Evolutionary conservation across 2,113 vertebrate genomes (phyloP).

Genomic region (Sitta europaea): DNA sequence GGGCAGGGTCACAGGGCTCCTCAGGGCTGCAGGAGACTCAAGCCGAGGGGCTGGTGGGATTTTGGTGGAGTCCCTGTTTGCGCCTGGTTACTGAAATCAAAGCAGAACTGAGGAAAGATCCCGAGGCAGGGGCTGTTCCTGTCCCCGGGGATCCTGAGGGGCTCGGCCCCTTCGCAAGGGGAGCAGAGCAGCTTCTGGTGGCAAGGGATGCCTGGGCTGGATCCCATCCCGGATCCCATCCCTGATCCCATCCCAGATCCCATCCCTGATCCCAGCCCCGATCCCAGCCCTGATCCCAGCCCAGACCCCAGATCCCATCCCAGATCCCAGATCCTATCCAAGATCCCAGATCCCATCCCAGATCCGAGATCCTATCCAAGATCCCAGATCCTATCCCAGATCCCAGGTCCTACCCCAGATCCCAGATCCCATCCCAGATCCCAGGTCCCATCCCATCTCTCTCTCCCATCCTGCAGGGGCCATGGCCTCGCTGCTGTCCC

Average conservation of each 20-base stretch:
- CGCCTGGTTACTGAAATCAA: not conserved
- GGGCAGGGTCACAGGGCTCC: not conserved
- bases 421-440: not conserved
- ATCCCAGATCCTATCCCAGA: not conserved
- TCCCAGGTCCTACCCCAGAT: not conserved
- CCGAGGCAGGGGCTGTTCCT: not conserved
- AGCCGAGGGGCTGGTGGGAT: not conserved
- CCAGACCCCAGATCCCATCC: too few species aligned
- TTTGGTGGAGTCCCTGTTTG: not conserved
- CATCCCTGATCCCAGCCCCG: too few species aligned
- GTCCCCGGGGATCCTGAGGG: not conserved
- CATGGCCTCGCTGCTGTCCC: constrained; percentile 87
- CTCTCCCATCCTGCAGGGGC: not conserved
- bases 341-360: not conserved
- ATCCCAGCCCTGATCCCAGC: too few species aligned
- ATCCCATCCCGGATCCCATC: not conserved
- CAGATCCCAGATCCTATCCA: not conserved
- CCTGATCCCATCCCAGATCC: not conserved
- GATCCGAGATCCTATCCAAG: too few species aligned
- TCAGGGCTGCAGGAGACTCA: not conserved
- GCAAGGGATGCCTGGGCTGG: not conserved
- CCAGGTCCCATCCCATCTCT: too few species aligned
- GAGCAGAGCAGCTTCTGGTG: not conserved
- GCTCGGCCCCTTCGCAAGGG: not conserved
- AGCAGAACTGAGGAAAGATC: not conserved